Conservation (phyloP, 2,113 vertebrate species). For the Hippocampus mohnikei region DNA sequence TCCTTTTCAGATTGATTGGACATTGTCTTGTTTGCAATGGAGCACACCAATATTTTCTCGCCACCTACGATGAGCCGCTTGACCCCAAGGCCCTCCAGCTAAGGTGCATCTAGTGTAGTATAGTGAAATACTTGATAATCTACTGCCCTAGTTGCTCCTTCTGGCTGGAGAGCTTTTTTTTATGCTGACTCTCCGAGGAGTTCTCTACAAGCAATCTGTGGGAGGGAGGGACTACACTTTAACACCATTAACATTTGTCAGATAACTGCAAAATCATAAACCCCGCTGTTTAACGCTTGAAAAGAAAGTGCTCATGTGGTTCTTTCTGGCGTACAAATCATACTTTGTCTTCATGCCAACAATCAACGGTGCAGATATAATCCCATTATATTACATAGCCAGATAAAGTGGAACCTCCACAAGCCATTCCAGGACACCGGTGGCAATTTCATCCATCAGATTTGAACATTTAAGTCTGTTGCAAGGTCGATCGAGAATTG, state of each 20-base stretch:
- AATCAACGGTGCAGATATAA: neutral
- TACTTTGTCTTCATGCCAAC: neutral
- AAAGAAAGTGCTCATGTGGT: neutral
- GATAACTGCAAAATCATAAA: neutral
- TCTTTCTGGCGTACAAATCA: neutral
- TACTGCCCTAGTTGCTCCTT: slow-evolving; percentile 99
- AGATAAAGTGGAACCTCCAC: neutral
- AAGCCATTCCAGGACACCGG: neutral
- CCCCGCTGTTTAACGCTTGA: neutral
- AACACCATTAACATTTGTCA: neutral
- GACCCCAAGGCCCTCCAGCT: slow-evolving; percentile 77
- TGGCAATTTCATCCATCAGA: too few relatives aligned
- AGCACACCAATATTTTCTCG: neutral
- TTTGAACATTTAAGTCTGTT: neutral
- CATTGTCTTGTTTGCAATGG: neutral
- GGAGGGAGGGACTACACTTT: neutral
- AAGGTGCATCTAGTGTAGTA: slow-evolving; percentile 99
- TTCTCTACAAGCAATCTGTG: neutral
- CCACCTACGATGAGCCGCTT: neutral
- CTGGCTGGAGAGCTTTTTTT: slow-evolving; percentile 82
- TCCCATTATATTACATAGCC: neutral
- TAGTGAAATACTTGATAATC: slow-evolving; percentile 89
- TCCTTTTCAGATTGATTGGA: slow-evolving; percentile 46
- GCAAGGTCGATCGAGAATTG: too few relatives aligned
- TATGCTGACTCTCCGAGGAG: slow-evolving; percentile 17